Conservation (phyloP, 2,113 vertebrate species). For the Sciurus niger region DNA sequence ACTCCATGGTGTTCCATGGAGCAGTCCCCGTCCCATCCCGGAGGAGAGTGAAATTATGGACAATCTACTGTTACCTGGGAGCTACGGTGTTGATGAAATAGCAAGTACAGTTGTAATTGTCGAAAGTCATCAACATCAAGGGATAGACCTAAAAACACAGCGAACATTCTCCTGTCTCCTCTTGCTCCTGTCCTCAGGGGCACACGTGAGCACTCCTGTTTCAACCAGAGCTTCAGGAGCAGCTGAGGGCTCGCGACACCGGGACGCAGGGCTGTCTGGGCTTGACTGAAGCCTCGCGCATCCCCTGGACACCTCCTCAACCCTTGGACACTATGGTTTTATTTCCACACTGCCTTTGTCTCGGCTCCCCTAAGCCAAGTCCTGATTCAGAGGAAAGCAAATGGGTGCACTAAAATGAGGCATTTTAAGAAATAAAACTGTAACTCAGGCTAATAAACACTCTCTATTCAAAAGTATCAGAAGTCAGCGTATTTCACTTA, state of each 20-base stretch:
- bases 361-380: neutral
- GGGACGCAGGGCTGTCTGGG: fast-evolving
- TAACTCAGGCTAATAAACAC: constrained; percentile 53
- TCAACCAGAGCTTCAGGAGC: neutral
- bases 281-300: fast-evolving
- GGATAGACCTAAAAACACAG: neutral
- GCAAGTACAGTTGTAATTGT: no score
- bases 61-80: fast-evolving
- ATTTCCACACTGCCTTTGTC: neutral
- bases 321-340: fast-evolving
- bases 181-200: fast-evolving
- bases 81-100: neutral
- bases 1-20: fast-evolving
- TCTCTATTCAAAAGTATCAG: constrained; percentile 55
- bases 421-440: constrained; percentile 64
- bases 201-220: fast-evolving
- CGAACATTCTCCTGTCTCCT: fast-evolving
- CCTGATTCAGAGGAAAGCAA: constrained; percentile 32
- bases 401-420: neutral
- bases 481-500: constrained; percentile 56
- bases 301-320: fast-evolving
- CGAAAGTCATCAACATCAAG: neutral
- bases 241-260: neutral
- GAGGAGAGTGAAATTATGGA: neutral
- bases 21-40: neutral